Base-by-base conservation (phyloP, 2,797 vertebrate genomes). In the Microhierax caerulescens region DNA sequence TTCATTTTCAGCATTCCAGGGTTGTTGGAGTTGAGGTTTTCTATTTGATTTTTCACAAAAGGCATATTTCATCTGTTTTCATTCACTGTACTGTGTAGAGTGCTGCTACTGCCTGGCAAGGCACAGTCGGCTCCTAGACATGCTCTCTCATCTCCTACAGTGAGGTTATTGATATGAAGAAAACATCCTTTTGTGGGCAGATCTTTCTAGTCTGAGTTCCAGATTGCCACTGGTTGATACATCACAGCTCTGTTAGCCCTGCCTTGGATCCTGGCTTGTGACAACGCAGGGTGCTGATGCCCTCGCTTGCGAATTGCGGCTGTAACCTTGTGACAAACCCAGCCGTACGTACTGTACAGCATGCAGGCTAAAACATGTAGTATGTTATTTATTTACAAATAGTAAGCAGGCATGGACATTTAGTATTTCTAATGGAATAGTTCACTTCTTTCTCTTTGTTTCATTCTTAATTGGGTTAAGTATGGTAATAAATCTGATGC, bases 1-100 rank as follows among this genome's bases (percentile, higher is more conserved):
- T 96, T 95, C 19, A 86, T 95, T 96, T 95, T 85, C 90, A 86
- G 4, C 24, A n/a, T 72, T 78, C 11, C 24, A 45, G 36, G 50
- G 18, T 37, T 75, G 39, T 86, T 85, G 57, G 41, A 91, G 17
- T 7, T 72, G 75, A 68, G n/a, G 2, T 53, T 91, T 91, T 90
- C 37, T 54, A 18, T 95, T 61, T 88, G 24, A 68, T 57, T 93
- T 88, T 81, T 61, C n/a, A 84, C 41, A 72, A 81, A 91, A 74
- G 41, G 20, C 10, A 1, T 63, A 47, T 94, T 96, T 77, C 3
- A 53, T 69, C 25, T 57, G 45, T 37, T 87, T 89, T 87, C 17
- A 84, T 74, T 13, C 50, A 7, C 32, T 51, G 16, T 30, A 48
- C 37, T 0, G 0, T 37, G 41, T 1, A 23, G 41, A 51, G 27